phyloP scores from a whole-genome alignment of 2,888 invertebrate species.

The Sthenelais limicola region DNA sequence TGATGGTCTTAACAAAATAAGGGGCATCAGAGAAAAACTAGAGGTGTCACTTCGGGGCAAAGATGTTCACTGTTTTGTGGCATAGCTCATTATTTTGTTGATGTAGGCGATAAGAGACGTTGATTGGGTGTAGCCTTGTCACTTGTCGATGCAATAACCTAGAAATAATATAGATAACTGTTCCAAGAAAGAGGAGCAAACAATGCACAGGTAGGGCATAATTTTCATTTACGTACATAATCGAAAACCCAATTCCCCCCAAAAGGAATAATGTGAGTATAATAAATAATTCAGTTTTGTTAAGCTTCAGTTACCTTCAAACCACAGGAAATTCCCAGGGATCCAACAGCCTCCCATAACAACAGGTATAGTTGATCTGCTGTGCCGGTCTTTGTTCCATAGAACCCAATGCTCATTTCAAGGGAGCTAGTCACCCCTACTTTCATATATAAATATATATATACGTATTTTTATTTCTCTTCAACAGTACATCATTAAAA shows the following conservation, averaged over 20 bases:
- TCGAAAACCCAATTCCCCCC: not conserved
- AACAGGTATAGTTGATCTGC: not conserved
- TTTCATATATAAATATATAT: too few relatives aligned
- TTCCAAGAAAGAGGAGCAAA: not conserved
- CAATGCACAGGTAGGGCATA: too few relatives aligned
- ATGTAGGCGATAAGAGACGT: not conserved
- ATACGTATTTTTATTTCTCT: too few relatives aligned
- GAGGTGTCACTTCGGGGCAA: not conserved
- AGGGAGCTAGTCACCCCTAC: too few relatives aligned
- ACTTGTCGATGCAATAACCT: not conserved
- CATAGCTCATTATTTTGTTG: too few relatives aligned
- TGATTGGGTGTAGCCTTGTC: not conserved
- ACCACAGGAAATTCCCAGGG: not conserved
- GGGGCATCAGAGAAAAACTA: not conserved
- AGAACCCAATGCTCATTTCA: not conserved
- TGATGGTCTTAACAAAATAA: not conserved
- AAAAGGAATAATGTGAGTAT: not conserved
- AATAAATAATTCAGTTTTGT: not conserved
- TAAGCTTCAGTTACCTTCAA: not conserved
- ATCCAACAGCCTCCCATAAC: constrained; percentile 1
- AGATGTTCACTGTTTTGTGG: not conserved
- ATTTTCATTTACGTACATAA: not conserved
- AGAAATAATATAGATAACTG: not conserved
- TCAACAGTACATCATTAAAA: too few relatives aligned
- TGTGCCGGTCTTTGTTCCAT: not conserved